Evolutionary conservation across 2,888 invertebrate species (phyloP).

Genomic region (Cosmia trapezina): DNA sequence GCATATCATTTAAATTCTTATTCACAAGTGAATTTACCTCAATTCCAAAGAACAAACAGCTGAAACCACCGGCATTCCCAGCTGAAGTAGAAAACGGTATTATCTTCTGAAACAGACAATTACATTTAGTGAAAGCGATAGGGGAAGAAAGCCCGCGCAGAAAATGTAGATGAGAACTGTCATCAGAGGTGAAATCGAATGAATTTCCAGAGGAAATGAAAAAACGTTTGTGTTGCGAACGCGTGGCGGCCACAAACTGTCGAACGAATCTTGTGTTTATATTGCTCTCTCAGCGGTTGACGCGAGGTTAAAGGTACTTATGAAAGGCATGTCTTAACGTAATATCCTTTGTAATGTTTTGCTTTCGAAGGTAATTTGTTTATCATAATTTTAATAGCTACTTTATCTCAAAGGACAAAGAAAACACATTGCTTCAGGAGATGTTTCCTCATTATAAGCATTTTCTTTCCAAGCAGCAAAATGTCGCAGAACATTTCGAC

Average conservation of each 20-base stretch:
- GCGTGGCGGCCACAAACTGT: slow-evolving; percentile 62
- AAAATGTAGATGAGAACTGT: slow-evolving; percentile 72
- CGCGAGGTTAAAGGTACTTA: slow-evolving; percentile 53
- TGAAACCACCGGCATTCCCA: background rate
- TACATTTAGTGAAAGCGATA: slow-evolving; percentile 60
- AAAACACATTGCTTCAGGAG: slow-evolving; percentile 28
- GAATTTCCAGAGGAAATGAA: slow-evolving; percentile 71
- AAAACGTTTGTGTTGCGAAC: slow-evolving; percentile 69
- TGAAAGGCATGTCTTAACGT: slow-evolving; percentile 42
- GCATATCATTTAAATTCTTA: background rate
- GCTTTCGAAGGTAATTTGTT: slow-evolving; percentile 48
- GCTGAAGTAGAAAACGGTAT: slow-evolving; percentile 9
- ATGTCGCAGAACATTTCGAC: slow-evolving; percentile 17
- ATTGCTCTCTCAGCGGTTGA: slow-evolving; percentile 59
- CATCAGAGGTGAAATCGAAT: slow-evolving; percentile 73
- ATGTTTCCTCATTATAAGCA: slow-evolving; percentile 29
- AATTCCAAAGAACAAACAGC: slow-evolving; percentile 14
- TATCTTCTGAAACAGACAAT: slow-evolving; percentile 64
- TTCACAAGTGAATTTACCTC: background rate
- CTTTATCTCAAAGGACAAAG: slow-evolving; percentile 47
- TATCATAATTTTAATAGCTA: slow-evolving; percentile 47
- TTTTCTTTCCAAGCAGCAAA: slow-evolving; percentile 23
- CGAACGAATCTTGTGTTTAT: slow-evolving; percentile 67
- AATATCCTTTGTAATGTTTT: slow-evolving; percentile 58
- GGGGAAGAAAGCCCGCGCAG: slow-evolving; percentile 64